These are phyloP conservation scores for Craseonycteris thonglongyai DNA, from an alignment of 2,113 vertebrate genomes.

Conservation along the genomic window DNA sequence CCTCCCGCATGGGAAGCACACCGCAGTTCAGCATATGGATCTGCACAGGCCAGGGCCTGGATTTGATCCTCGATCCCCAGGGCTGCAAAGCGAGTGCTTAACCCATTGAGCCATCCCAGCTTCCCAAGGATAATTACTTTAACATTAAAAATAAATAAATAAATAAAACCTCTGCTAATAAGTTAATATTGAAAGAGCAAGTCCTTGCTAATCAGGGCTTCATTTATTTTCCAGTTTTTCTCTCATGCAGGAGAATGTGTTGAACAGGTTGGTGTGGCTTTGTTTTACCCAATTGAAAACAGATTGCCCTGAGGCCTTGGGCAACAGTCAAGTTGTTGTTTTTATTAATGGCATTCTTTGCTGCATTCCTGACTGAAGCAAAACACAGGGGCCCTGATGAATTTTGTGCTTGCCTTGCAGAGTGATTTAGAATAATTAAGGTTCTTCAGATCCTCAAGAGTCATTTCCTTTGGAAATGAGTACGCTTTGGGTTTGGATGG, in stretches of 20 bases:
- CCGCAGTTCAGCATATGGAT: no score
- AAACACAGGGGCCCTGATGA: constrained; percentile 10
- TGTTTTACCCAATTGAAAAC: neutral
- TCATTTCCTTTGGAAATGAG: constrained; percentile 56
- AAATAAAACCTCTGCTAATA: neutral
- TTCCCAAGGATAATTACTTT: neutral
- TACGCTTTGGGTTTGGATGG: constrained; percentile 57
- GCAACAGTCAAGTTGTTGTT: neutral
- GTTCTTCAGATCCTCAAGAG: constrained; percentile 63
- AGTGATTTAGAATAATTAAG: constrained; percentile 61
- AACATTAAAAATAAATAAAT: neutral
- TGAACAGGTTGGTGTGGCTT: neutral
- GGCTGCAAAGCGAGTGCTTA: no score
- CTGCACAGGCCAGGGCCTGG: no score
- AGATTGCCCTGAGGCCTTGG: neutral
- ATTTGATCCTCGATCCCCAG: no score
- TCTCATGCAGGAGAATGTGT: neutral
- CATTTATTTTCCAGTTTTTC: neutral
- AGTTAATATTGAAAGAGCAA: neutral
- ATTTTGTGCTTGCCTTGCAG: constrained; percentile 41
- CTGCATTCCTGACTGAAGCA: neutral
- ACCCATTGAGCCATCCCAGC: no score
- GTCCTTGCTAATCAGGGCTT: neutral
- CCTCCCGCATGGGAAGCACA: no score
- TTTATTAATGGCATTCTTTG: constrained; percentile 1